phyloP scores from a whole-genome alignment of 1,140 invertebrate genomes.

The Apis cerana region DNA sequence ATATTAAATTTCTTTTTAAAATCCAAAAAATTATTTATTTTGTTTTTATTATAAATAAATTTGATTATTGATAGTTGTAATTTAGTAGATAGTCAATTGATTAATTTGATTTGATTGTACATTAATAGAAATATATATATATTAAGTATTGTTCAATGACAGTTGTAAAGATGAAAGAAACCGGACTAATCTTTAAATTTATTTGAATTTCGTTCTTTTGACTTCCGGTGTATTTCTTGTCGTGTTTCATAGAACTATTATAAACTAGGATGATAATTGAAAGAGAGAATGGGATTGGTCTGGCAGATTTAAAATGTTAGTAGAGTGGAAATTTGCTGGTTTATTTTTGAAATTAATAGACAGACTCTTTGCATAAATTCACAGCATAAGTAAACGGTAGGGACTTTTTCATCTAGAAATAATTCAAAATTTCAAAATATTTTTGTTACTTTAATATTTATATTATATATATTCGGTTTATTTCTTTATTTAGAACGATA shows the following conservation, averaged over 20 bases:
- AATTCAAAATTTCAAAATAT: not conserved
- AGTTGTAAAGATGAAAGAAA: not conserved
- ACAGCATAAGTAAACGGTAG: not conserved
- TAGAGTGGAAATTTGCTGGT: too few relatives aligned
- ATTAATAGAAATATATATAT: not conserved
- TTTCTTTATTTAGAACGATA: not conserved
- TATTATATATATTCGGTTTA: not conserved
- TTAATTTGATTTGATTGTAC: not conserved
- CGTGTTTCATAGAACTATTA: not conserved
- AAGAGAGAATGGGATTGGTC: not conserved
- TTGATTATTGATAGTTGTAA: not conserved
- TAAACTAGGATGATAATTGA: not conserved
- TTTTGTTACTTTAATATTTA: not conserved
- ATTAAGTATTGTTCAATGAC: not conserved
- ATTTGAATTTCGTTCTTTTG: not conserved
- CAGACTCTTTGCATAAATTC: not conserved
- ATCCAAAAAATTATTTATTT: too few relatives aligned
- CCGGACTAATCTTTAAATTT: not conserved
- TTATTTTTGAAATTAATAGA: constrained; percentile 5
- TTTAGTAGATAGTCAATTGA: not conserved
- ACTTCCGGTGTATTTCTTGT: not conserved
- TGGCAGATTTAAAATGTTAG: not conserved
- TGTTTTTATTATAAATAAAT: not conserved
- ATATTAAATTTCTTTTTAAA: too few relatives aligned
- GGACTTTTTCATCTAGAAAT: not conserved